Percentiles rank a stretch among this genome's conserved stretches.
These are phyloP conservation scores for Microhierax caerulescens DNA, from an alignment of 2,797 vertebrate species.

Conservation along the genomic window DNA sequence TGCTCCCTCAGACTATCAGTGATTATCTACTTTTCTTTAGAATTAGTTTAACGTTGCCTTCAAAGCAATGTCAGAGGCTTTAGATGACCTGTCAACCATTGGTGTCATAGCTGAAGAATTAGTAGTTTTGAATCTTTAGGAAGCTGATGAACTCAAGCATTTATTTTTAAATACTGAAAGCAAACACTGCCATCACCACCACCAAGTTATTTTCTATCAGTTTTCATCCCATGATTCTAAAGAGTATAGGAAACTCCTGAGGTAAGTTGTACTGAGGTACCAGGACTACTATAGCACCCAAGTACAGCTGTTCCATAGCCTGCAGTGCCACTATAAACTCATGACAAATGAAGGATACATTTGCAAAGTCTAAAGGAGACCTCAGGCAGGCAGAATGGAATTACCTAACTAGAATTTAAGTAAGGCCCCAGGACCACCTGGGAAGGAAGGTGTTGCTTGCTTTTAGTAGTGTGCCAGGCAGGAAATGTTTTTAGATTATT, in stretches of 20 bases:
- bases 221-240: background rate
- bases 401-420: background rate
- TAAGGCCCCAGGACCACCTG: background rate
- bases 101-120: background rate
- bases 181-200: background rate
- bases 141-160: background rate
- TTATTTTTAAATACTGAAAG: background rate
- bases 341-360: background rate
- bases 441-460: background rate
- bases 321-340: background rate
- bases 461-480: background rate
- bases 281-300: background rate
- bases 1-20: background rate
- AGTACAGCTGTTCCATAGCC: background rate
- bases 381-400: background rate
- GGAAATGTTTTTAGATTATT: background rate
- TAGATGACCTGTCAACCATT: background rate
- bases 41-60: background rate
- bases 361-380: background rate
- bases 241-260: background rate
- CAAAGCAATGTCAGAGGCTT: background rate
- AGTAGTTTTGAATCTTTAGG: background rate
- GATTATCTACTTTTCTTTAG: background rate
- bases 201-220: background rate
- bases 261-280: background rate